Evolutionary conservation across 2,888 invertebrate species (phyloP), one percentile per base, ranked within the genome.

Genomic region (Drosophila hamatofila): DNA sequence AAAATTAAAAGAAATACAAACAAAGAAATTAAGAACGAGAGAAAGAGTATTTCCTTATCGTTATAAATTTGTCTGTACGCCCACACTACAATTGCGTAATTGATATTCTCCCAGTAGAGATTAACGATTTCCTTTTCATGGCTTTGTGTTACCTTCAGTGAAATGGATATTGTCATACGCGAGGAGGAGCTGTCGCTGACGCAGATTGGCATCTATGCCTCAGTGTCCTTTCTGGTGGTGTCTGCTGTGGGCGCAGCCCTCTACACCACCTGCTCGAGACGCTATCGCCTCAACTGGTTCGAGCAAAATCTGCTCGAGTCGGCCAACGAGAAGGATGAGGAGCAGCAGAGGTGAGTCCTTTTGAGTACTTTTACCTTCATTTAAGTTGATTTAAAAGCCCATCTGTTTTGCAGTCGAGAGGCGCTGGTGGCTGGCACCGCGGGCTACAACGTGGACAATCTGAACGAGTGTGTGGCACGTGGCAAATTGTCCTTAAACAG

Each of bases 241-340:
- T 92, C 94, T 3, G 84, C 94, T 0, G 82, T 93, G 18, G 93
- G 93, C 27, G 91, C 93, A 0, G 90, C 94, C 7, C 80, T 94
- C 3, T 94, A 94, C 75, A 93, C 94, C 35, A 93, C 93, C 52
- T 94, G 94, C 83, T 94, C 94, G 21, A 93, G 93, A 65, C 93
- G 93, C 48, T 94, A 94, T 83, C 92, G 94, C 39, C 92, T 95
- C 42, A 94, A 94, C 89, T 95, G 94, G 95, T 95, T 94, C 80
- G 94, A 95, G 89, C 93, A 94, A 75, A 94, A 93, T 72, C 90
- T 94, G 8, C 88, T 95, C 33, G 94, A 94, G 77, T 93, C 94
- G 0, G 94, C 94, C 23, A 90, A 81, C 39, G 93, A 93, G 72
- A 91, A 90, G 72, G 93, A 92, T 54, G 93, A 92, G 51, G 88